Conservation (phyloP, 2,888 invertebrate genomes). For the Sycophila texana region DNA sequence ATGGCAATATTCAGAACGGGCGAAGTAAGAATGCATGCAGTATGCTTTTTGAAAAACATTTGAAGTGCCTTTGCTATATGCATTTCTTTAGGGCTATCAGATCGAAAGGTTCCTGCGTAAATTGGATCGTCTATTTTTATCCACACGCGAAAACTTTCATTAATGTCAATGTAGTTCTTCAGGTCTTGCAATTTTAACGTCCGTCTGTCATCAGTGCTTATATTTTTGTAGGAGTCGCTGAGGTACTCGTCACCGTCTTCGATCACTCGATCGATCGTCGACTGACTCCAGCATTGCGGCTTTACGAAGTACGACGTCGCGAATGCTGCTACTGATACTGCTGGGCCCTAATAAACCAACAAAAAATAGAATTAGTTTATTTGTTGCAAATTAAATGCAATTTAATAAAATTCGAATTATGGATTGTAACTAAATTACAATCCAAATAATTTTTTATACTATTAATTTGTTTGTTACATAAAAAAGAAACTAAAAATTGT, state of each 20-base stretch:
- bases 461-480: background rate
- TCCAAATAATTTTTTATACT: background rate
- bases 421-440: too few species aligned
- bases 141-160: slow-evolving; percentile 63
- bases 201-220: slow-evolving; percentile 64
- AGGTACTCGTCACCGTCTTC: slow-evolving; percentile 72
- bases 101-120: slow-evolving; percentile 69
- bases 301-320: slow-evolving; percentile 67
- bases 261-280: slow-evolving; percentile 69
- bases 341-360: slow-evolving; percentile 65
- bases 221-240: slow-evolving; percentile 66
- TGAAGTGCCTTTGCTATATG: slow-evolving; percentile 69
- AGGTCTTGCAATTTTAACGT: slow-evolving; percentile 65
- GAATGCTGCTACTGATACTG: slow-evolving; percentile 70
- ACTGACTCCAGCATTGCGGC: slow-evolving; percentile 69
- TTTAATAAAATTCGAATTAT: too few species aligned
- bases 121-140: slow-evolving; percentile 67
- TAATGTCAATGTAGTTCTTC: slow-evolving; percentile 62
- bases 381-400: background rate
- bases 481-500: background rate
- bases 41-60: slow-evolving; percentile 66
- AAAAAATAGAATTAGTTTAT: background rate
- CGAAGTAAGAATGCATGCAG: slow-evolving; percentile 67
- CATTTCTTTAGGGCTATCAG: slow-evolving; percentile 66
- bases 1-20: slow-evolving; percentile 67